Evolutionary conservation across 1,140 invertebrate genomes (phyloP).

Genomic region (Pseudachorutes palmiensis): DNA sequence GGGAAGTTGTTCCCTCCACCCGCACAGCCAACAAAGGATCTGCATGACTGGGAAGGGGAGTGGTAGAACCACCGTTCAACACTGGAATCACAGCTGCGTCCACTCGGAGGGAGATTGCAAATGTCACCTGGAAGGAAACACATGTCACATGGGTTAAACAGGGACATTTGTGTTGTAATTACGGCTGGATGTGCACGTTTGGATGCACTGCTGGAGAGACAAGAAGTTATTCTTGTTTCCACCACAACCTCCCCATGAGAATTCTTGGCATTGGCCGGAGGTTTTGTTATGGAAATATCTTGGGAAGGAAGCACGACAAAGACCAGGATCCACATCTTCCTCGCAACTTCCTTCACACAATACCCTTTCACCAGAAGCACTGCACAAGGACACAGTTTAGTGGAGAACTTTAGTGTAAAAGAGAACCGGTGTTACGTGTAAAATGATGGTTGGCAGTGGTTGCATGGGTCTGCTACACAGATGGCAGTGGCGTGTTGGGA

Average conservation of each 20-base stretch:
- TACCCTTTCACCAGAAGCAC: slow-evolving; percentile 23
- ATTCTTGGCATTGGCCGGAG: slow-evolving; percentile 46
- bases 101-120: not conserved
- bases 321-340: slow-evolving; percentile 23
- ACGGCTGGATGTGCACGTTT: too few relatives aligned
- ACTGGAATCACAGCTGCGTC: not conserved
- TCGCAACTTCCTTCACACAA: slow-evolving; percentile 22
- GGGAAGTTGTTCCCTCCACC: not conserved
- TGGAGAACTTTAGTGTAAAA: not conserved
- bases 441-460: slow-evolving; percentile 23
- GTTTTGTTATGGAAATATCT: slow-evolving; percentile 49
- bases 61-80: not conserved
- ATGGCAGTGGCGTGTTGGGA: slow-evolving; percentile 43
- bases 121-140: slow-evolving; percentile 1
- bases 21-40: not conserved
- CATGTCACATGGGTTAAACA: too few relatives aligned
- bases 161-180: not conserved
- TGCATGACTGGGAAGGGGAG: not conserved
- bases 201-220: slow-evolving; percentile 42
- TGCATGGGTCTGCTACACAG: slow-evolving; percentile 46
- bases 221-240: slow-evolving; percentile 53
- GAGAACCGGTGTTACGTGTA: slow-evolving; percentile 24
- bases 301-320: slow-evolving; percentile 41
- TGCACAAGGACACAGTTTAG: slow-evolving; percentile 8
- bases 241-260: slow-evolving; percentile 51